Percentiles rank a stretch among this genome's conserved stretches.
Conservation (phyloP, 2,113 vertebrate genomes). For the Anthoscopus minutus region DNA sequence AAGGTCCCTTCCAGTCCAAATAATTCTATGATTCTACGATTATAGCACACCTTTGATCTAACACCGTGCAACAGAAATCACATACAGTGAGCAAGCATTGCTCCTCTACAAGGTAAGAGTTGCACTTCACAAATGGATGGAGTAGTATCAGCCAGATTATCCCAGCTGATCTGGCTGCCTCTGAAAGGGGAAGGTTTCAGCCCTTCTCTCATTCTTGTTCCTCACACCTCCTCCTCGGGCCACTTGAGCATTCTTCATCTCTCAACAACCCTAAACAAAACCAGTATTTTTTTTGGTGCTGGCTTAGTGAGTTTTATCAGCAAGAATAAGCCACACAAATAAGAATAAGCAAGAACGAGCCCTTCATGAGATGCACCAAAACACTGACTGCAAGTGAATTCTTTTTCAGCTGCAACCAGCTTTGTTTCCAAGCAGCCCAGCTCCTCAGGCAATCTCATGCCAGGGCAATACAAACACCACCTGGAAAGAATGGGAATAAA, state of each 20-base stretch:
- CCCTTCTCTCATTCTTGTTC: neutral
- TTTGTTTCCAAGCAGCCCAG: neutral
- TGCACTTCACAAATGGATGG: neutral
- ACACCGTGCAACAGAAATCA: neutral
- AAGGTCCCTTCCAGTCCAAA: neutral
- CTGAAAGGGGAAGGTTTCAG: neutral
- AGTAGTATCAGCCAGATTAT: neutral
- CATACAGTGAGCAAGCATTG: fast-evolving
- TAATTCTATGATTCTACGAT: neutral
- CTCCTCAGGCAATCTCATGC: neutral
- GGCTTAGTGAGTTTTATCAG: neutral
- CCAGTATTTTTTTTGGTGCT: neutral
- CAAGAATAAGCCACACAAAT: neutral
- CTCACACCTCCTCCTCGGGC: neutral
- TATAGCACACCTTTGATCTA: neutral
- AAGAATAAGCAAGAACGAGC: neutral
- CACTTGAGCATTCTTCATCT: neutral
- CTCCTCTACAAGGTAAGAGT: neutral
- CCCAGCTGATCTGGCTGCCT: neutral
- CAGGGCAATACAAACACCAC: neutral
- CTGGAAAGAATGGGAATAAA: neutral
- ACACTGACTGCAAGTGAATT: neutral
- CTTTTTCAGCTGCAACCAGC: neutral
- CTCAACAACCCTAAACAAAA: neutral
- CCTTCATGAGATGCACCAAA: neutral